Evolutionary conservation across 2,113 vertebrate genomes (phyloP).

Genomic region (Pachycephala philippinensis): DNA sequence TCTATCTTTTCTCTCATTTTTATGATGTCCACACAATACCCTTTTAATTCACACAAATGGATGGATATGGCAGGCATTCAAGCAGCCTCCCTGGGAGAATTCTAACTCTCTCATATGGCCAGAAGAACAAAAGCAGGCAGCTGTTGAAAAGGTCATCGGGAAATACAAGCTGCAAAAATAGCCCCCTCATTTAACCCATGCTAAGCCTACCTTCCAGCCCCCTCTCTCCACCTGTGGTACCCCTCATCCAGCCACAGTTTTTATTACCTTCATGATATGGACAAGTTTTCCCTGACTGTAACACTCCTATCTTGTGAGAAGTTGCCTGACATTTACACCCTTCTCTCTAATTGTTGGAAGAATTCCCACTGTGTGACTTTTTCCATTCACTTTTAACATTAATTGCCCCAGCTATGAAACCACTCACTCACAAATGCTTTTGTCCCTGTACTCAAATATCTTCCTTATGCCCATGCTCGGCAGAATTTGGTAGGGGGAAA

Average conservation of each 20-base stretch:
- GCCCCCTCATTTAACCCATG: neutral
- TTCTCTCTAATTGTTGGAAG: neutral
- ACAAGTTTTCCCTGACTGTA: neutral
- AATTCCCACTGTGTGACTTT: neutral
- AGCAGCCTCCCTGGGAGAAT: conserved; percentile 40
- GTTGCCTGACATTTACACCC: neutral
- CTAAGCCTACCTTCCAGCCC: neutral
- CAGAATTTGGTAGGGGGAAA: neutral
- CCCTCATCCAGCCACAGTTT: neutral
- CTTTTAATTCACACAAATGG: conserved; percentile 51
- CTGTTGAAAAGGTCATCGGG: conserved; percentile 57
- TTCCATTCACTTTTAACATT: neutral
- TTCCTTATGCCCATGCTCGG: neutral
- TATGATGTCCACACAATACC: conserved; percentile 40
- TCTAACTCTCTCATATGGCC: conserved; percentile 15
- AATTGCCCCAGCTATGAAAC: neutral
- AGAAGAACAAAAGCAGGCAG: conserved; percentile 54
- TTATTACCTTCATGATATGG: neutral
- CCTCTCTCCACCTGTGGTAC: neutral
- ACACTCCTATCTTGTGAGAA: neutral
- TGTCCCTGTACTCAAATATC: neutral
- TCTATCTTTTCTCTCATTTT: neutral
- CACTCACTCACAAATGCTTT: neutral
- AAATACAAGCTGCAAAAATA: conserved; percentile 42
- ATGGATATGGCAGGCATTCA: conserved; percentile 53